A percentile compares a stretch with the other conserved stretches of the same genome.
These are phyloP conservation scores for Nephotettix cincticeps DNA, from an alignment of 1,140 invertebrate genomes.

Conservation along the genomic window DNA sequence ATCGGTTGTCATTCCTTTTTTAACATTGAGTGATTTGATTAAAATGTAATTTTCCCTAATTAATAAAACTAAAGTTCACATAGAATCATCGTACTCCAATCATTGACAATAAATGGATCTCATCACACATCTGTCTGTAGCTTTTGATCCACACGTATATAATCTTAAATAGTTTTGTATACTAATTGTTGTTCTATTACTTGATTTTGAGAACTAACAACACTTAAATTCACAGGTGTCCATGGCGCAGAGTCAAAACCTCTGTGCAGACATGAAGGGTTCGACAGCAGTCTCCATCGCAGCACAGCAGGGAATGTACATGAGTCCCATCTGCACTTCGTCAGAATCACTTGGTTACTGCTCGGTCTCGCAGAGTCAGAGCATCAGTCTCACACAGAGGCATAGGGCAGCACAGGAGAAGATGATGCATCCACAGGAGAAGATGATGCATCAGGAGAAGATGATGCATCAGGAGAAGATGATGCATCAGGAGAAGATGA, in stretches of 20 bases:
- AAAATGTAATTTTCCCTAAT: no score
- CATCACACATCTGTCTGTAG: no score
- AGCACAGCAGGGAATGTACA: conserved; percentile 76
- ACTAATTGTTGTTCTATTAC: no score
- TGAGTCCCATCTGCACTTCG: conserved; percentile 50
- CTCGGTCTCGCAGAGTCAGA: conserved; percentile 75
- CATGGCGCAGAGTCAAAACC: conserved; percentile 76
- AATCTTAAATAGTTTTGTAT: no score
- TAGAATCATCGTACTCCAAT: no score
- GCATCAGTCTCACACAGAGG: conserved; percentile 75
- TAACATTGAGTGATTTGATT: no score
- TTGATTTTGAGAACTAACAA: no score
- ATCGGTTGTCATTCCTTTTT: no score
- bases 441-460: conserved; percentile 39
- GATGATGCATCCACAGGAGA: conserved; percentile 39
- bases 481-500: conserved; percentile 39
- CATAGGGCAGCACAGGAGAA: conserved; percentile 7
- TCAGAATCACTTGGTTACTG: conserved; percentile 53
- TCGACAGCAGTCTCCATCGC: conserved; percentile 64
- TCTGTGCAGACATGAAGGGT: conserved; percentile 63
- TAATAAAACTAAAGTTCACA: no score
- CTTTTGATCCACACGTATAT: no score
- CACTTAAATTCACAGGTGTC: conserved; percentile 60
- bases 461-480: conserved; percentile 38
- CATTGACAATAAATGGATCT: no score